Evolutionary conservation across 2,888 invertebrate genomes (phyloP), one percentile per base, ranked within the genome.

Genomic region (Catonia carolina): DNA sequence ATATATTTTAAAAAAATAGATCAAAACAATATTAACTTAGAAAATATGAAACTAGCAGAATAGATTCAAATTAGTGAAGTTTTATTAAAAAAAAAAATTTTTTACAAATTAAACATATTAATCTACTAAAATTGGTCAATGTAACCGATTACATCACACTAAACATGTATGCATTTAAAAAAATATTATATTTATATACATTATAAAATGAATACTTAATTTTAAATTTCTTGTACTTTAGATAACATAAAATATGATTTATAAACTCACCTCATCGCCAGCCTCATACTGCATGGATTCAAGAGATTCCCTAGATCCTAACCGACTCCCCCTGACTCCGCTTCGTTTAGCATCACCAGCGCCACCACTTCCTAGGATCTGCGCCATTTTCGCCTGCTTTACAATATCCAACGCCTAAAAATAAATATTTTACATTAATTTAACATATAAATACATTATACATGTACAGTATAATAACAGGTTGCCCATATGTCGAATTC

Each of bases 321-420:
- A 79, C 58, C 79, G 82, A 67, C 75, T 81, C 12, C 56, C 54
- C 15, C 56, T 41, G 23, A 31, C 54, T 41, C 60, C 56, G 20
- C 60, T 58, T 14, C 61, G 51, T 48, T 60, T 65, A 59, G 61
- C 67, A 62, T 62, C 66, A 63, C 64, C 68, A 63, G 61, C 69
- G 57, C 56, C 69, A 63, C 62, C 68, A 65, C 61, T 69, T 2
- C 58, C 60, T 66, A 87, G 74, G 64, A 86, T 78, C 72, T 84
- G 85, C 63, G 82, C 82, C 67, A 87, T 86, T 71, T 93, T 90
- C 56, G 91, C 86, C 78, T 92, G 91, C 77, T 92, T 92, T 71
- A 92, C 91, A 71, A 92, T 85, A 78, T 94, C 94, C 77, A 93
- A 78, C 63, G 92, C 92, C 89, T 90, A 69, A 61, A 58, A 48